Evolutionary conservation across 2,888 invertebrate species (phyloP).

Genomic region (Caenorhabditis virilis): DNA sequence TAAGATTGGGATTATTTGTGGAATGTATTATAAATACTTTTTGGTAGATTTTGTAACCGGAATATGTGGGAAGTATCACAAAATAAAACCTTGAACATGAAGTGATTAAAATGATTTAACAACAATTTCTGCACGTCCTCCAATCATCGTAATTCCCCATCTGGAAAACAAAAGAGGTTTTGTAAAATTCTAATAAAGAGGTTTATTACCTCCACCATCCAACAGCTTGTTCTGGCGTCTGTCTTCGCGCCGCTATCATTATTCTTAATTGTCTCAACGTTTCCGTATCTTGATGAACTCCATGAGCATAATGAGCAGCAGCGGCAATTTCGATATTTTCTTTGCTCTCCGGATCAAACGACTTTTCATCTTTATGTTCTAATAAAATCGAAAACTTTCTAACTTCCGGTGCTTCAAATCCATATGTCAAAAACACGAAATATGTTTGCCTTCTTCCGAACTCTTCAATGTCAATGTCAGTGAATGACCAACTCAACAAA

Average conservation of each 20-base stretch:
- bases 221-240: slow-evolving; percentile 46
- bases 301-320: slow-evolving; percentile 67
- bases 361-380: too few relatives aligned
- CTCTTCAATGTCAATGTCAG: slow-evolving; percentile 38
- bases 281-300: slow-evolving; percentile 60
- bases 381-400: slow-evolving; percentile 63
- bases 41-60: too few relatives aligned
- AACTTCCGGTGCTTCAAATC: slow-evolving; percentile 54
- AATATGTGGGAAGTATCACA: too few relatives aligned
- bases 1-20: too few relatives aligned
- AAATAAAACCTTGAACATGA: too few relatives aligned
- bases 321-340: slow-evolving; percentile 63
- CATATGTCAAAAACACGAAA: slow-evolving; percentile 67
- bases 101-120: slow-evolving; percentile 39
- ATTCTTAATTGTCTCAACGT: slow-evolving; percentile 60
- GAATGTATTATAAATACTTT: too few relatives aligned
- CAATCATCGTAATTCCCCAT: slow-evolving; percentile 64
- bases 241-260: slow-evolving; percentile 55
- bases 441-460: slow-evolving; percentile 57
- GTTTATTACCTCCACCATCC: slow-evolving; percentile 52
- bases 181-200: not conserved
- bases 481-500: slow-evolving; percentile 59
- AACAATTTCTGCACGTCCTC: slow-evolving; percentile 60
- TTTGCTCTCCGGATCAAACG: slow-evolving; percentile 40
- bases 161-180: slow-evolving; percentile 8